These are phyloP conservation scores for Zosterops hypoxanthus DNA, from an alignment of 2,113 vertebrate species.

Conservation along the genomic window DNA sequence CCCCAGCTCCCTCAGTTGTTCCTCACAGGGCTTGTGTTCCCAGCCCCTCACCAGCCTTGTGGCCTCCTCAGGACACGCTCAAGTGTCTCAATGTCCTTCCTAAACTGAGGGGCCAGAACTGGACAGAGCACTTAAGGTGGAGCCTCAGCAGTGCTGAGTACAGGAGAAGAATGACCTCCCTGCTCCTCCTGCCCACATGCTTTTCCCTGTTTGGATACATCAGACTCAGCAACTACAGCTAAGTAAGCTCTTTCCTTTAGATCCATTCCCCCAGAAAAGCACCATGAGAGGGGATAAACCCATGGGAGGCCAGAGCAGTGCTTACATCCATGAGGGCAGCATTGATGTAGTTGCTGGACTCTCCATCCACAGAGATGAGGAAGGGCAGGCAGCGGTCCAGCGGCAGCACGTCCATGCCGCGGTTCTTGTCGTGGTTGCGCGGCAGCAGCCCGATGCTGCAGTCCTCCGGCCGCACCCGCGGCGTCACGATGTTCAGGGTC, in stretches of 20 bases:
- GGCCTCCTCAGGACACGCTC: neutral
- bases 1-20: neutral
- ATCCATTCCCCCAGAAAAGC: neutral
- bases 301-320: fast-evolving
- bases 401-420: slow-evolving; percentile 92
- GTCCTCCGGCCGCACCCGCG: slow-evolving; percentile 91
- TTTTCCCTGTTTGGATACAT: neutral
- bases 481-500: slow-evolving; percentile 98
- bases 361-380: slow-evolving; percentile 95
- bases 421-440: slow-evolving; percentile 96
- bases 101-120: too few relatives aligned
- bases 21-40: neutral
- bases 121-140: neutral
- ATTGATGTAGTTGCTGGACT: slow-evolving; percentile 97
- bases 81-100: neutral
- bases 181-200: neutral
- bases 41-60: neutral
- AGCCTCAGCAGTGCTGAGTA: neutral
- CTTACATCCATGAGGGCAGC: slow-evolving; percentile 97
- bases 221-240: neutral
- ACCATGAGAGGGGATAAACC: fast-evolving
- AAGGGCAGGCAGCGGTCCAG: slow-evolving; percentile 95
- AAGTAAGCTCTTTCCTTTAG: neutral
- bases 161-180: neutral
- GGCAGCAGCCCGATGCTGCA: slow-evolving; percentile 95